A percentile compares a stretch with the other conserved stretches of the same genome.
Conservation (phyloP, 2,113 vertebrate genomes). For the Cheirogaleus medius region DNA sequence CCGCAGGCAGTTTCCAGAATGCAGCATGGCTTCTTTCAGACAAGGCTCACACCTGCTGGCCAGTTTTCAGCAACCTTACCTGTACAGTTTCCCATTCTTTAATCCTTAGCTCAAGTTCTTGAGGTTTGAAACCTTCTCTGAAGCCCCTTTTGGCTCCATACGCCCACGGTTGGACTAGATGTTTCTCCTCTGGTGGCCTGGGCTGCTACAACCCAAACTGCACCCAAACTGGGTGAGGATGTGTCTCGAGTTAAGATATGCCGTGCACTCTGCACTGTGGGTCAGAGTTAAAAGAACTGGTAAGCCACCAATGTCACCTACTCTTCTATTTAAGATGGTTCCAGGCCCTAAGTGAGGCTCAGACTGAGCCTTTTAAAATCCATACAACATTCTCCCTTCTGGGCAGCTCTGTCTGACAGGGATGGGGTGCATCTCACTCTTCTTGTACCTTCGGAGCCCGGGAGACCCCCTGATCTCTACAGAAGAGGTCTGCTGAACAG, state of each 20-base stretch:
- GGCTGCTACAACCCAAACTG: background rate
- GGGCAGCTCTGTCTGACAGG: background rate
- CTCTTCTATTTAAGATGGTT: background rate
- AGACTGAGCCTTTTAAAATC: background rate
- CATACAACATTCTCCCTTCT: background rate
- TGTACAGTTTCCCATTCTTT: background rate
- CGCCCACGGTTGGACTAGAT: background rate
- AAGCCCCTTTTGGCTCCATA: background rate
- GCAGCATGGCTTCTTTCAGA: background rate
- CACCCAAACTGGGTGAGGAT: no score
- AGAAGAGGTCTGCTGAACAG: background rate
- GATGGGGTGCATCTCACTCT: background rate
- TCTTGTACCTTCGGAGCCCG: background rate
- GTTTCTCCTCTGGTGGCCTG: background rate
- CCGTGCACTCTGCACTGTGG: background rate
- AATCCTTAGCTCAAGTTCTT: background rate
- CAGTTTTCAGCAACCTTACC: background rate
- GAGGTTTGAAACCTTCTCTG: background rate
- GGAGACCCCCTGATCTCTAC: rapidly evolving
- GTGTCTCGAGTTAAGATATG: background rate
- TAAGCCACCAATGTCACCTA: background rate
- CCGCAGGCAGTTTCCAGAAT: background rate
- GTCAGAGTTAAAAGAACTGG: background rate
- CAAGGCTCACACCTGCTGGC: background rate
- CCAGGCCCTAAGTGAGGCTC: background rate